Conservation (phyloP, 2,888 invertebrate species). For the Argyra leucocephala region DNA sequence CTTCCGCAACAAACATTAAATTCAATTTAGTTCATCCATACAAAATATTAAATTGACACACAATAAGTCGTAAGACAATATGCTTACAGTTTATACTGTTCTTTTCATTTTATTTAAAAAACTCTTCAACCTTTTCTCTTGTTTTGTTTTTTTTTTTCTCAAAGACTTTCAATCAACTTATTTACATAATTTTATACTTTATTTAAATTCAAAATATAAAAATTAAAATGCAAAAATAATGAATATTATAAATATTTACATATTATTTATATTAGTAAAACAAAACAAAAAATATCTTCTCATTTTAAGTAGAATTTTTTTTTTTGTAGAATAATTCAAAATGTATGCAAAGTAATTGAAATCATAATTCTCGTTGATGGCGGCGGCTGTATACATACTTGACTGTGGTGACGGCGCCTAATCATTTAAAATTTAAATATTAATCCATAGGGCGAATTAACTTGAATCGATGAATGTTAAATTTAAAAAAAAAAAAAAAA, state of each 20-base stretch:
- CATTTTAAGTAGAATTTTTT: neutral
- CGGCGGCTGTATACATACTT: neutral
- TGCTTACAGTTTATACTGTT: too few relatives aligned
- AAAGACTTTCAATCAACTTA: neutral
- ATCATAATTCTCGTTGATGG: neutral
- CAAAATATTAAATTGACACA: too few relatives aligned
- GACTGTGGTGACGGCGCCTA: neutral
- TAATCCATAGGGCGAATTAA: neutral
- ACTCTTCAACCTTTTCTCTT: too few relatives aligned
- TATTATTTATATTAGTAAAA: neutral
- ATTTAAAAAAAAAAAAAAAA: too few relatives aligned
- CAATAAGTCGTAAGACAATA: too few relatives aligned
- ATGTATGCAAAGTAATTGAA: neutral
- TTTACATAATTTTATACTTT: neutral
- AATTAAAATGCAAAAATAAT: neutral
- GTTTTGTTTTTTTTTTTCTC: neutral
- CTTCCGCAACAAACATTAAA: too few relatives aligned
- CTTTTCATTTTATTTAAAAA: too few relatives aligned
- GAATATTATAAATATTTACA: neutral
- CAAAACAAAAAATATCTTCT: neutral
- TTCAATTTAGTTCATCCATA: too few relatives aligned
- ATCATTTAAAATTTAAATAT: constrained; percentile 4
- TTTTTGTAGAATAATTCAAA: neutral
- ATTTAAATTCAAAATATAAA: too few relatives aligned
- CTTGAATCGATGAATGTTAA: too few relatives aligned